These are phyloP conservation scores for Coreoperca whiteheadi DNA, from an alignment of 2,113 vertebrate species.

Conservation along the genomic window DNA sequence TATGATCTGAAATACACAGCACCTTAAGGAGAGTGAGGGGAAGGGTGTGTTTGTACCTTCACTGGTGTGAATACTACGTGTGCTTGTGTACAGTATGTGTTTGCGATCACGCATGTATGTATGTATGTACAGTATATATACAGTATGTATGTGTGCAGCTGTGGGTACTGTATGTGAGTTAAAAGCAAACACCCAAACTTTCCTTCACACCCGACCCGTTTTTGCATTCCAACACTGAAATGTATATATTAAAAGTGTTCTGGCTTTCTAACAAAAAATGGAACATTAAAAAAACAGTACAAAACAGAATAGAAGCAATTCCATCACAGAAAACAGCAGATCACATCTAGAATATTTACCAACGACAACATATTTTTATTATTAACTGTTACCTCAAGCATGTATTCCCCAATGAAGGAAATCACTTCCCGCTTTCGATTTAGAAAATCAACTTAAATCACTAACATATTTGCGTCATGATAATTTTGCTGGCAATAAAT, in stretches of 20 bases:
- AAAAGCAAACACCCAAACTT: slow-evolving; percentile 17
- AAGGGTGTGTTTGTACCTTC: slow-evolving; percentile 20
- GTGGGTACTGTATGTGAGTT: not conserved
- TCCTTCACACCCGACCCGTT: slow-evolving; percentile 2
- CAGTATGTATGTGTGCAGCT: not conserved
- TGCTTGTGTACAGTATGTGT: not conserved
- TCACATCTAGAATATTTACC: not conserved
- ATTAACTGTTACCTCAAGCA: not conserved
- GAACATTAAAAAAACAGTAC: not conserved
- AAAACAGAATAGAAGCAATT: not conserved
- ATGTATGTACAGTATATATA: not conserved
- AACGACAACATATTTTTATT: not conserved
- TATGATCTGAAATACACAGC: slow-evolving; percentile 20
- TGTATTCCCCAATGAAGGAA: not conserved
- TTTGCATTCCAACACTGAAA: not conserved
- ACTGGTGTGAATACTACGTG: not conserved
- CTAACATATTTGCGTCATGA: not conserved
- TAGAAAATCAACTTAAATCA: slow-evolving; percentile 6
- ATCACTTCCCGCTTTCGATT: not conserved
- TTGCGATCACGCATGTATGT: not conserved
- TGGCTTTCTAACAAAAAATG: not conserved
- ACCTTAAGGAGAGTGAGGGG: not conserved
- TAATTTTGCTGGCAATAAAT: not conserved
- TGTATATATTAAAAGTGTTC: not conserved
- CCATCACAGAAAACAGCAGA: not conserved